A percentile compares a stretch with the other conserved stretches of the same genome.
phyloP scores from a whole-genome alignment of 2,113 vertebrate species.

The Pelodiscus sinensis region DNA sequence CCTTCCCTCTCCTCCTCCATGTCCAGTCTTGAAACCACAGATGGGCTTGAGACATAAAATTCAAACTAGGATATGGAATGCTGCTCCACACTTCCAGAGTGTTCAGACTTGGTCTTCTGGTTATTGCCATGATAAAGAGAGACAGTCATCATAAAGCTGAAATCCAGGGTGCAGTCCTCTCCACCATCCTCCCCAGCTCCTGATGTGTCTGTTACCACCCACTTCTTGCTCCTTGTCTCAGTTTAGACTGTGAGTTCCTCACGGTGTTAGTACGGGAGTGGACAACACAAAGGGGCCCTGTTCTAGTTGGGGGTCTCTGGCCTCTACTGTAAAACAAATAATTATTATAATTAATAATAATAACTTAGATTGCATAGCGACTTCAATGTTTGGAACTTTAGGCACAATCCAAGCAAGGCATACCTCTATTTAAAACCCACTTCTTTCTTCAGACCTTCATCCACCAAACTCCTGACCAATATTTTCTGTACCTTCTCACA shows the following conservation, averaged over 20 bases:
- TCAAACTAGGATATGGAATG: background rate
- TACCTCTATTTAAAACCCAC: no score
- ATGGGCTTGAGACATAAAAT: background rate
- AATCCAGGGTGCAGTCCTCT: background rate
- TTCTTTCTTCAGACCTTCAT: no score
- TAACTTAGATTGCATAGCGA: no score
- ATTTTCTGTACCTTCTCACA: no score
- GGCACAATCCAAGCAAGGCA: no score
- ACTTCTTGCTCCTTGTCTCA: background rate
- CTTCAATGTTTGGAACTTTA: no score
- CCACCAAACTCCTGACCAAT: no score
- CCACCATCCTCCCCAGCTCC: rapidly evolving
- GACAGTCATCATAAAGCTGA: background rate
- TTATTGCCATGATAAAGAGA: background rate
- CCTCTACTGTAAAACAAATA: no score
- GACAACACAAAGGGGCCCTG: no score
- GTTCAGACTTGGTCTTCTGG: background rate
- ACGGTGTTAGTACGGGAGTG: rapidly evolving
- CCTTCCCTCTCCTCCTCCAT: background rate
- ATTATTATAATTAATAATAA: no score
- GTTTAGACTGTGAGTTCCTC: rapidly evolving
- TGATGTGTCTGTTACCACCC: rapidly evolving
- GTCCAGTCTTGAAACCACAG: background rate
- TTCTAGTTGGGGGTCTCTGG: no score
- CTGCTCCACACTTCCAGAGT: background rate